phyloP scores from a whole-genome alignment of 2,888 invertebrate species.

The Schizotus pectinicornis region DNA sequence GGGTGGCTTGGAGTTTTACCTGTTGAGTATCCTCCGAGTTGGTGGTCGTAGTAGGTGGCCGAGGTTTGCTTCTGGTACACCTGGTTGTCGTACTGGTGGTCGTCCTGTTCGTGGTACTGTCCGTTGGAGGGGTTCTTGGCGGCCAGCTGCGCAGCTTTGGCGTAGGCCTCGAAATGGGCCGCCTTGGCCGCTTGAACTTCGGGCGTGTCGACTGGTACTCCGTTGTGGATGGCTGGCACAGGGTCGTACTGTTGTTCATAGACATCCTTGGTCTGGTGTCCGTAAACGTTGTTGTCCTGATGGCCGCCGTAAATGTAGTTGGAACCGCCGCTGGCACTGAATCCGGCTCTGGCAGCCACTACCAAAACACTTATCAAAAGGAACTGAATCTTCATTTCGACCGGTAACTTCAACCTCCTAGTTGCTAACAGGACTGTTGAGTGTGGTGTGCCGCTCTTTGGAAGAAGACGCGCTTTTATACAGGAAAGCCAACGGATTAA shows the following conservation, averaged over 20 bases:
- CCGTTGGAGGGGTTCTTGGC: constrained; percentile 13
- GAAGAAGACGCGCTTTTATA: too few relatives aligned
- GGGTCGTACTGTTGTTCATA: not conserved
- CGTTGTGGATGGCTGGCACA: constrained; percentile 32
- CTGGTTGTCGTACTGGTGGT: not conserved
- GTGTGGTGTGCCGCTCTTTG: not conserved
- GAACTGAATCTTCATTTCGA: constrained; percentile 24
- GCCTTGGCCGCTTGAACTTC: constrained; percentile 35
- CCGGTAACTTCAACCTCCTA: constrained; percentile 2
- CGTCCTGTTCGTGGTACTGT: constrained; percentile 7
- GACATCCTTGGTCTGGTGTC: too few relatives aligned
- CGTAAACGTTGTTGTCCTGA: too few relatives aligned
- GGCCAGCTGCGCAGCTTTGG: constrained; percentile 22
- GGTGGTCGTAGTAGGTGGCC: not conserved
- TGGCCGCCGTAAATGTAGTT: not conserved
- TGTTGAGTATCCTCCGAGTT: constrained; percentile 10
- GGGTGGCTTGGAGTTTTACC: too few relatives aligned
- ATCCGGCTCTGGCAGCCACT: not conserved
- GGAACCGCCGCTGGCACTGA: not conserved
- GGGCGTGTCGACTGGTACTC: constrained; percentile 35
- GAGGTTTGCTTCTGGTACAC: constrained; percentile 1
- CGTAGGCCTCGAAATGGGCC: constrained; percentile 29
- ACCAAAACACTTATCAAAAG: constrained; percentile 11
- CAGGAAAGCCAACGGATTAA: too few relatives aligned
- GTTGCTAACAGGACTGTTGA: constrained; percentile 25